Base-by-base conservation (phyloP, 2,888 invertebrate genomes). In the Archips xylosteana region DNA sequence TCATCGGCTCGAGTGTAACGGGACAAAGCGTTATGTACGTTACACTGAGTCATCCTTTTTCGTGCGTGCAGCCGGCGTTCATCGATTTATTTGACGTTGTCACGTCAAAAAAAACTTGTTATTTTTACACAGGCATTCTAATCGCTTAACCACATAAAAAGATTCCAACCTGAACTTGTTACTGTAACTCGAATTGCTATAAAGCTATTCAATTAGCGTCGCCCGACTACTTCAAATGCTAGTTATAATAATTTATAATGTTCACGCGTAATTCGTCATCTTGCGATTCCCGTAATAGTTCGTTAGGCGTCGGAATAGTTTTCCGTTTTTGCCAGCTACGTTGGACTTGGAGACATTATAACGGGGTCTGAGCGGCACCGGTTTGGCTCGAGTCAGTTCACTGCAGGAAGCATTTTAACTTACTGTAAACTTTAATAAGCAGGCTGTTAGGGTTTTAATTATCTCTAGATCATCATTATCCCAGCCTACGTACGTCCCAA, bases 341-440 rank as follows among this genome's bases (percentile, higher is more conserved):
- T 68, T 49, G 59, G 34, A 72, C 57, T 68, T 49, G 62, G 34
- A 72, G 61, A 59, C 57, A 72, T 72, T 75, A 78, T 86, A 86
- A 87, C 85, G 82, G 86, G 85, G 79, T 77, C 76, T 75, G 76
- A 77, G 78, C 73, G 75, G 79, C 77, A 76, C 75, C 77, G 77
- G 79, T 77, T 75, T 81, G 79, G 83, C 82, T 82, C 84, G 87
- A 83, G 84, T 88, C 89, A 87, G 88, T 89, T 90, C 88, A 84
- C 84, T 83, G 83, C 87, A 87, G 89, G 87, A 89, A 89, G 83
- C 78, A 72, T 77, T 77, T 74, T 76, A 74, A 78, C 78, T 76
- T 54, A 49, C 54, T 54, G 23, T 47, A 23, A 23, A 39, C 6
- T 39, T 39, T 6, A 39, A 39, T 39, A 39, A 4, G 39, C 39